These are phyloP conservation scores for Actinia tenebrosa DNA, from an alignment of 64 coral and sea anemone genomes.

Conservation along the genomic window DNA sequence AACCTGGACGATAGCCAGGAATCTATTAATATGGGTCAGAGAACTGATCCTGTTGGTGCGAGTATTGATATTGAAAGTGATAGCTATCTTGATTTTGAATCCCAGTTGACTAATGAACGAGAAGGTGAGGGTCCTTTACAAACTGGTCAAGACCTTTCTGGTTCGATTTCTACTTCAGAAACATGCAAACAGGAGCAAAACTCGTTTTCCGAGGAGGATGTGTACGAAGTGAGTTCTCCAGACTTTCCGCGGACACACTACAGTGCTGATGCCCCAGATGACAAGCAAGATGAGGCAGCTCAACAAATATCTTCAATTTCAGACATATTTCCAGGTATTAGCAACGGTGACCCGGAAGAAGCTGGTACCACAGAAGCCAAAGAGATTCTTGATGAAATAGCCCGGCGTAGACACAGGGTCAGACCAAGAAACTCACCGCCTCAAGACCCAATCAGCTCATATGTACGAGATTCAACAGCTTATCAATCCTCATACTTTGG, in stretches of 20 bases:
- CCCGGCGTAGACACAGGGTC: neutral
- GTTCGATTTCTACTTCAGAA: neutral
- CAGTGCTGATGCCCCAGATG: neutral
- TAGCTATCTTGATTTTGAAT: neutral
- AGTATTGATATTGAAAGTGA: neutral
- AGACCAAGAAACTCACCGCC: neutral
- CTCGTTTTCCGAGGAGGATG: neutral
- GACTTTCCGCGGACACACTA: neutral
- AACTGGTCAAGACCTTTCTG: neutral
- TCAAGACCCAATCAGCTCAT: neutral
- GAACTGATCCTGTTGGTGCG: neutral
- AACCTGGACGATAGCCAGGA: neutral
- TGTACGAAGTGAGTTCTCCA: neutral
- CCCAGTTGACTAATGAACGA: neutral
- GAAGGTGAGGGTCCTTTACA: neutral
- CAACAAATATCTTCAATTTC: neutral
- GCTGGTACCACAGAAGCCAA: neutral
- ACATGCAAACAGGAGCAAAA: neutral
- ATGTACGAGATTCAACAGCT: neutral
- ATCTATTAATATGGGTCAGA: neutral
- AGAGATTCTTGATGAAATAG: conserved; percentile 17
- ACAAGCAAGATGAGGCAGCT: neutral
- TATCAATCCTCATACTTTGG: neutral
- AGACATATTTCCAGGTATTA: neutral
- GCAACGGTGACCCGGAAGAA: neutral